Conservation (phyloP, 2,113 vertebrate species). For the Raphicerus campestris region DNA sequence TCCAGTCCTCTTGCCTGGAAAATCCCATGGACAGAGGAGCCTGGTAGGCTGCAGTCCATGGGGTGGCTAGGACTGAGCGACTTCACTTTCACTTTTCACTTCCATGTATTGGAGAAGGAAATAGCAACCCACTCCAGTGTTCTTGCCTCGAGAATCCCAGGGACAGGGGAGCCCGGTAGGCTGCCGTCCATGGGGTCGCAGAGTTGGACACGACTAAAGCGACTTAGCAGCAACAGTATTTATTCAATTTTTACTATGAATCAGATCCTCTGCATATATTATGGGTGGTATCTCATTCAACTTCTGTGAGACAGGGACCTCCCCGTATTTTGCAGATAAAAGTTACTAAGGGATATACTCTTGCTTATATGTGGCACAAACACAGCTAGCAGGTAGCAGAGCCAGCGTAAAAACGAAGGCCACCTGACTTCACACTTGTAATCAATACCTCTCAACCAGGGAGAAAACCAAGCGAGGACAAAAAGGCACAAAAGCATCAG, state of each 20-base stretch:
- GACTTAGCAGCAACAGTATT: background rate
- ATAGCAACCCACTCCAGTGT: too few relatives aligned
- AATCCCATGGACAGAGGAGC: too few relatives aligned
- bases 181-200: too few relatives aligned
- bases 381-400: background rate
- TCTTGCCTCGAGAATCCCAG: too few relatives aligned
- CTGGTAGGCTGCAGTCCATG: too few relatives aligned
- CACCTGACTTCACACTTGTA: background rate
- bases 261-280: background rate
- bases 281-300: background rate
- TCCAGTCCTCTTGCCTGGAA: too few relatives aligned
- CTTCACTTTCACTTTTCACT: too few relatives aligned
- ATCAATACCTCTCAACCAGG: background rate
- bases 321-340: background rate
- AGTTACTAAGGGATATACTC: background rate
- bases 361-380: background rate
- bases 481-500: constrained; percentile 25
- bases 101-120: too few relatives aligned
- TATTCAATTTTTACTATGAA: background rate
- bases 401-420: background rate
- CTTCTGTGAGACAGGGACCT: background rate
- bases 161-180: too few relatives aligned
- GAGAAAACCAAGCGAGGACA: constrained; percentile 33
- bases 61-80: too few relatives aligned
- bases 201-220: too few relatives aligned